Percentiles rank a stretch among this genome's conserved stretches.
phyloP scores from a whole-genome alignment of 30 jellyfish, hydroid and myxozoan species.

The Aurelia coerulea region DNA sequence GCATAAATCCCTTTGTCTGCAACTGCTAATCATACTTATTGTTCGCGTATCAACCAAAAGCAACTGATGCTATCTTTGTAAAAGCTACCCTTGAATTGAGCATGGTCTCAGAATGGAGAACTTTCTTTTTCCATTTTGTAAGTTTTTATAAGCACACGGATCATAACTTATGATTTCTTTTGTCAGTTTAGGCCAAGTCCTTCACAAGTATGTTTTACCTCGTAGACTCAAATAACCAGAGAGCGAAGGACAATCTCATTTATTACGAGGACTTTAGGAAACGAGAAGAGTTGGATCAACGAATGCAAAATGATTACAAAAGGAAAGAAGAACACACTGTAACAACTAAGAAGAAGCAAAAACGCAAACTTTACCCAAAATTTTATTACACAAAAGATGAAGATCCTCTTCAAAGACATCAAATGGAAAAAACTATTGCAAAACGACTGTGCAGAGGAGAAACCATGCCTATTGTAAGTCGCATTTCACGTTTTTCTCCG shows the following conservation, averaged over 20 bases:
- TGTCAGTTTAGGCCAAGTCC: too few relatives aligned
- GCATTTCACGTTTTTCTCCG: neutral
- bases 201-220: neutral
- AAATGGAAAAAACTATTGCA: conserved; percentile 72
- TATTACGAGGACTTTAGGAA: neutral
- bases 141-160: too few relatives aligned
- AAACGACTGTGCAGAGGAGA: conserved; percentile 90
- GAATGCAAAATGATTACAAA: conserved; percentile 6
- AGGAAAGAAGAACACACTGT: neutral
- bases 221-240: conserved; percentile 47
- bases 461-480: conserved; percentile 85
- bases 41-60: too few relatives aligned
- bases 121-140: too few relatives aligned
- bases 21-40: too few relatives aligned
- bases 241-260: conserved; percentile 28
- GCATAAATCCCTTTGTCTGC: too few relatives aligned
- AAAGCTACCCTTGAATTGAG: too few relatives aligned
- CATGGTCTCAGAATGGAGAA: too few relatives aligned
- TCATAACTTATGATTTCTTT: too few relatives aligned
- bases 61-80: too few relatives aligned
- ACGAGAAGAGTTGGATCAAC: neutral
- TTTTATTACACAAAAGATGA: conserved; percentile 84
- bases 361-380: conserved; percentile 24
- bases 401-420: conserved; percentile 57
- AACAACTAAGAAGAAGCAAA: neutral